phyloP scores from a whole-genome alignment of 2,113 vertebrate species.

The Anoura caudifer region DNA sequence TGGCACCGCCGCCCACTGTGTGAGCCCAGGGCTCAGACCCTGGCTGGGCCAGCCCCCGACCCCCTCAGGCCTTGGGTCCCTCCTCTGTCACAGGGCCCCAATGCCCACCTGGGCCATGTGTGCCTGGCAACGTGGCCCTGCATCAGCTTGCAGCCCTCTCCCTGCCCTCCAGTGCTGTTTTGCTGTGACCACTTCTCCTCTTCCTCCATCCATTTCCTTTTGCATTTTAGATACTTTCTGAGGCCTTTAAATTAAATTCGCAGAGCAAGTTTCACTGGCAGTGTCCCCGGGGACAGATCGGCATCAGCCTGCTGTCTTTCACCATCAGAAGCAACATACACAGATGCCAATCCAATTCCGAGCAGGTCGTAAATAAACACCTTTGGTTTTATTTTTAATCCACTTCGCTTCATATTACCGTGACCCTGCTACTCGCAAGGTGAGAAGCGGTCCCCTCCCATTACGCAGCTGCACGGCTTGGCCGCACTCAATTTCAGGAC shows the following conservation, averaged over 20 bases:
- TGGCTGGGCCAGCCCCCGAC: neutral
- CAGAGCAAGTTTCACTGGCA: conserved; percentile 23
- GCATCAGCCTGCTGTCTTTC: conserved; percentile 26
- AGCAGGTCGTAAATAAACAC: conserved; percentile 66
- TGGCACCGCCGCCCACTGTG: rapidly evolving
- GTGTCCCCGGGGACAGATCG: neutral
- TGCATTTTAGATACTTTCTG: conserved; percentile 36
- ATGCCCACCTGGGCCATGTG: rapidly evolving
- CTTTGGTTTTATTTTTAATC: conserved; percentile 75
- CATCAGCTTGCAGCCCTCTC: neutral
- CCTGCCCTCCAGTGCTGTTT: neutral
- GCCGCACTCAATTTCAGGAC: conserved; percentile 80
- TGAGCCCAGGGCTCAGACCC: neutral
- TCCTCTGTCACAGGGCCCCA: neutral
- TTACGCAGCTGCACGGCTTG: conserved; percentile 47
- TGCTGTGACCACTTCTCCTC: neutral
- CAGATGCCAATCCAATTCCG: conserved; percentile 62
- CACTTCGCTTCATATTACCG: conserved; percentile 73
- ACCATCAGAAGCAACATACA: conserved; percentile 47
- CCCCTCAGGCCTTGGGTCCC: rapidly evolving
- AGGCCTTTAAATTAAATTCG: conserved; percentile 55
- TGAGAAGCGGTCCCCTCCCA: conserved; percentile 72
- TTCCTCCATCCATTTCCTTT: neutral
- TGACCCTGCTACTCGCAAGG: conserved; percentile 67
- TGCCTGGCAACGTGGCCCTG: neutral